Evolutionary conservation across 2,888 invertebrate genomes (phyloP).

Genomic region (Lasioglossum villosulum): DNA sequence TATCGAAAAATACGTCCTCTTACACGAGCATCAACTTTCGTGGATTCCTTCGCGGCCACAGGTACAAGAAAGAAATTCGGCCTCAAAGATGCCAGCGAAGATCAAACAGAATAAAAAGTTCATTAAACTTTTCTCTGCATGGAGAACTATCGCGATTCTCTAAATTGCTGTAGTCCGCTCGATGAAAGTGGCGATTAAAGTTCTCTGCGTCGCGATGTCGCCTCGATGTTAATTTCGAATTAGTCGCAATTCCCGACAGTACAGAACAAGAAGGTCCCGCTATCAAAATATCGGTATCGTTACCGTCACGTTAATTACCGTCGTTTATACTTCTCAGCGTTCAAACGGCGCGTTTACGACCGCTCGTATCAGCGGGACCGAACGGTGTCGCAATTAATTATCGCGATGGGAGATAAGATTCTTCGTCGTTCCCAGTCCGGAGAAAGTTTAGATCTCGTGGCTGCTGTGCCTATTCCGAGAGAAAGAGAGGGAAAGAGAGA

Average conservation of each 20-base stretch:
- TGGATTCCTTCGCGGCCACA: neutral
- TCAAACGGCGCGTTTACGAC: slow-evolving; percentile 13
- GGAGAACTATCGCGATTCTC: neutral
- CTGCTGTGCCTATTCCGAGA: slow-evolving; percentile 20
- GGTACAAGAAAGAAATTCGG: neutral
- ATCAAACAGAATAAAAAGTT: neutral
- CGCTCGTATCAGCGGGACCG: slow-evolving; percentile 15
- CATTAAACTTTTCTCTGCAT: neutral
- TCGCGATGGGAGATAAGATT: slow-evolving; percentile 37
- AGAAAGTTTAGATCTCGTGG: slow-evolving; percentile 11
- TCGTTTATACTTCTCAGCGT: slow-evolving; percentile 1
- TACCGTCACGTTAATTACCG: slow-evolving; percentile 17
- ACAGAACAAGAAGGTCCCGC: neutral
- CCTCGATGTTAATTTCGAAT: neutral
- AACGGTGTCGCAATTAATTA: slow-evolving; percentile 45
- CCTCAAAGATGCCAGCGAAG: neutral
- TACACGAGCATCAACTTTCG: neutral
- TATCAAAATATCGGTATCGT: slow-evolving; percentile 10
- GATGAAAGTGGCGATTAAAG: neutral
- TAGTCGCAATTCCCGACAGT: neutral
- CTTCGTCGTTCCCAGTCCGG: slow-evolving; percentile 17
- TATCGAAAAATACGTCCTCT: neutral
- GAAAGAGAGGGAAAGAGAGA: slow-evolving; percentile 7
- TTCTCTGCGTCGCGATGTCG: neutral
- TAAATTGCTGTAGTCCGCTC: neutral